A percentile compares a stretch with the other conserved stretches of the same genome.
These are phyloP conservation scores for Pelodytes ibericus DNA, from an alignment of 2,797 vertebrate species.

Conservation along the genomic window DNA sequence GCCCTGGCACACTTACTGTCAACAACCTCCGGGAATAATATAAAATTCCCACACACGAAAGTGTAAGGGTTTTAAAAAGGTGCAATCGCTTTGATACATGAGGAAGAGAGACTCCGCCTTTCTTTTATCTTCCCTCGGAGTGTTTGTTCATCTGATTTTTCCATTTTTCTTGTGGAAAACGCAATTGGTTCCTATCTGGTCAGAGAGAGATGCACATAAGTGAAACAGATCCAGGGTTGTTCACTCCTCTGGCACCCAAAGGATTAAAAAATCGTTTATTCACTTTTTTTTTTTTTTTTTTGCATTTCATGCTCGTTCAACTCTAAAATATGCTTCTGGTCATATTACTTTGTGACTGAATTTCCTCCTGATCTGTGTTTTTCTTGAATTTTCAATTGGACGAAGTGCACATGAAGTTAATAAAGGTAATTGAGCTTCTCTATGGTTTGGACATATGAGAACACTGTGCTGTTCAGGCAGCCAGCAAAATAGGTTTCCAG, in stretches of 20 bases:
- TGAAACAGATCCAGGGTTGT: background rate
- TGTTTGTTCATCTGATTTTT: no score
- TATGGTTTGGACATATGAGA: conserved; percentile 49
- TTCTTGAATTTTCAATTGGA: conserved; percentile 28
- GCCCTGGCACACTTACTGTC: no score
- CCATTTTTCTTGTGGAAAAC: no score
- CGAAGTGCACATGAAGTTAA: conserved; percentile 43
- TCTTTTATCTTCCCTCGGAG: no score
- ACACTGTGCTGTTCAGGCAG: conserved; percentile 45
- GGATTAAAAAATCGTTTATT: background rate
- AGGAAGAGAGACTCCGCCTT: no score
- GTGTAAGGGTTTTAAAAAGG: no score
- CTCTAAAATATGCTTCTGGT: conserved; percentile 14
- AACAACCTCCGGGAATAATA: no score
- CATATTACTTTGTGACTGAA: conserved; percentile 28
- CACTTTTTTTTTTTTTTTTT: background rate
- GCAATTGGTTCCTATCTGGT: no score
- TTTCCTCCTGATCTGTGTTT: conserved; percentile 37
- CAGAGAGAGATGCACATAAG: background rate
- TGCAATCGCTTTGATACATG: no score
- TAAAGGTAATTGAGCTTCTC: conserved; percentile 39
- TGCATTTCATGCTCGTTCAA: conserved; percentile 12
- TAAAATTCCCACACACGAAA: no score
- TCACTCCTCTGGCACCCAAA: background rate
- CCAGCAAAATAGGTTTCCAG: conserved; percentile 45